Conservation (phyloP, 2,888 invertebrate species). For the Lapara coniferarum region DNA sequence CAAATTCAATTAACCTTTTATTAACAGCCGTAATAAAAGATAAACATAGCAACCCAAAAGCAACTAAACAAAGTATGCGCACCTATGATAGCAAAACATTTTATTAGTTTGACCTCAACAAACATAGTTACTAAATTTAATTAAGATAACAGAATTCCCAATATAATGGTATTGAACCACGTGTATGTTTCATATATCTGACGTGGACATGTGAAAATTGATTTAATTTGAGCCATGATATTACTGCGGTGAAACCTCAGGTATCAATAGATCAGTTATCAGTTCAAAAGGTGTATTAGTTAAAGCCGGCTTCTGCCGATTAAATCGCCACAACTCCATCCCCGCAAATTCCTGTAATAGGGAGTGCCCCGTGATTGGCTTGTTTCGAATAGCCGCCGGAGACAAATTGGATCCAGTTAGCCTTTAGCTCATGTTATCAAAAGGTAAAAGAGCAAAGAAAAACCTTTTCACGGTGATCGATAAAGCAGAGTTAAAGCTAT, state of each 20-base stretch:
- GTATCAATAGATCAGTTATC: slow-evolving; percentile 55
- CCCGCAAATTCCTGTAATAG: slow-evolving; percentile 66
- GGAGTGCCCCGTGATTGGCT: slow-evolving; percentile 70
- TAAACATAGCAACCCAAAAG: neutral
- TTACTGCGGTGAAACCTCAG: slow-evolving; percentile 33
- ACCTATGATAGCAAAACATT: neutral
- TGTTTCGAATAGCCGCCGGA: slow-evolving; percentile 68
- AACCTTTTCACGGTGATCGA: slow-evolving; percentile 29
- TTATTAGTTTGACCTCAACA: slow-evolving; percentile 1
- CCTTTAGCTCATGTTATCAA: slow-evolving; percentile 61
- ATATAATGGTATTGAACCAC: neutral
- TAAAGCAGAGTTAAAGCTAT: slow-evolving; percentile 1
- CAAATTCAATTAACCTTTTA: neutral
- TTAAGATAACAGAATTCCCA: neutral
- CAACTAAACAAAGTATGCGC: neutral
- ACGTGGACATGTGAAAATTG: slow-evolving; percentile 4
- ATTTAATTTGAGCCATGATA: slow-evolving; percentile 21
- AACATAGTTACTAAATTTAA: neutral
- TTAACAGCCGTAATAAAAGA: slow-evolving; percentile 1
- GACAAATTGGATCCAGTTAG: slow-evolving; percentile 77
- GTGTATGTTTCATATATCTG: neutral
- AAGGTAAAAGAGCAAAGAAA: slow-evolving; percentile 48
- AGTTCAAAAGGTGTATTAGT: slow-evolving; percentile 57
- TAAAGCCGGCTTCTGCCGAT: slow-evolving; percentile 69
- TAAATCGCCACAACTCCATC: slow-evolving; percentile 59